Conservation (phyloP, 2,113 vertebrate genomes). For the Columba janthina region DNA sequence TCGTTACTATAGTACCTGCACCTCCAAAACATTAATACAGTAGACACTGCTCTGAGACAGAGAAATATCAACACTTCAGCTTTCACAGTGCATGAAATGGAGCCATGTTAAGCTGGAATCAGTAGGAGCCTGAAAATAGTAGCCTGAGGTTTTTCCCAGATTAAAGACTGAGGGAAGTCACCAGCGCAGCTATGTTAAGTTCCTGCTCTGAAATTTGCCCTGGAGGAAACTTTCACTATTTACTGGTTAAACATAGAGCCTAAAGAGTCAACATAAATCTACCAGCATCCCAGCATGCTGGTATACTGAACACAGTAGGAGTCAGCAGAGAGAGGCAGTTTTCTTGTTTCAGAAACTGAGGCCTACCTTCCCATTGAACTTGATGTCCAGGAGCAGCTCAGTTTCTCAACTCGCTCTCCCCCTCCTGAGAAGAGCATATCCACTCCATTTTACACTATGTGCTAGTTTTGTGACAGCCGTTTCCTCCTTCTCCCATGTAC, state of each 20-base stretch:
- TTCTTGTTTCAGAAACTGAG: background rate
- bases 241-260: background rate
- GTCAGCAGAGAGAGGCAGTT: background rate
- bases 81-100: background rate
- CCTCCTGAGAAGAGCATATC: rapidly evolving
- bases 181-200: background rate
- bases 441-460: rapidly evolving
- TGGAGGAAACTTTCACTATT: background rate
- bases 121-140: slow-evolving; percentile 18
- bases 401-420: background rate
- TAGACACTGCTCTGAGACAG: background rate
- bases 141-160: background rate
- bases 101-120: background rate
- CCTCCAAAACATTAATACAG: slow-evolving; percentile 40
- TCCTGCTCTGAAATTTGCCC: slow-evolving; percentile 8
- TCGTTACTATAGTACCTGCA: slow-evolving; percentile 9
- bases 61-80: background rate
- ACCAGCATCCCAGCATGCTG: background rate
- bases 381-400: background rate
- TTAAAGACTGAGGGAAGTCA: slow-evolving; percentile 13
- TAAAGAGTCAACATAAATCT: background rate
- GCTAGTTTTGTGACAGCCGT: background rate
- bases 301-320: background rate
- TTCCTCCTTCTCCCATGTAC: background rate
- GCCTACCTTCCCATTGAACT: background rate